Base-by-base conservation (phyloP, 2,888 invertebrate species). In the Strigamia transsilvanica region DNA sequence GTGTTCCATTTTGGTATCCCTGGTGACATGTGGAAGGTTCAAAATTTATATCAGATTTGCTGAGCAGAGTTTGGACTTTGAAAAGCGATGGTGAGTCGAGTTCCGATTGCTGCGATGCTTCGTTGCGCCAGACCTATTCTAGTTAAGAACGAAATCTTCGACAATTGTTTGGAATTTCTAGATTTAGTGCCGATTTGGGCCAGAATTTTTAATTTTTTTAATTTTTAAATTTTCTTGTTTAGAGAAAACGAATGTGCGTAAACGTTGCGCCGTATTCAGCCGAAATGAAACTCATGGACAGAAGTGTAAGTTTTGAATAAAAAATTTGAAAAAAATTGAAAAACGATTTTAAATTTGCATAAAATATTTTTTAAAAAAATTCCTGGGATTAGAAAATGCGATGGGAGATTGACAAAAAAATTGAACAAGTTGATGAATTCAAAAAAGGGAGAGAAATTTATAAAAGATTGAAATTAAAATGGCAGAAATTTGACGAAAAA, bases 101-200 rank as follows among this genome's bases (percentile, higher is more conserved):
- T n/a, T 51, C 51, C 51, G 13, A 51, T 51, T 51, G 13, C 51
- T n/a, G 10, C 51, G 51, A 51, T 51, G 51, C 51, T 51, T n/a
- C 51, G 51, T 51, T 51, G 15, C 51, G 51, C 51, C 51, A 51
- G 51, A 51, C 51, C 51, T 51, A n/a, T 51, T 51, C 51, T 51
- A 51, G 51, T 51, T n/a, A 51, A 51, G 51, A 51, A 51, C 51
- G 51, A 51, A 51, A 51, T 51, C 3, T 51, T 51, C n/a, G n/a
- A n/a, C n/a, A n/a, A n/a, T n/a, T n/a, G n/a, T n/a, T n/a, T n/a
- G n/a, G n/a, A n/a, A n/a, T n/a, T n/a, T n/a, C n/a, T n/a, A n/a
- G n/a, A n/a, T n/a, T n/a, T n/a, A n/a, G n/a, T n/a, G n/a, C n/a
- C n/a, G n/a, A n/a, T n/a, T n/a, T n/a, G n/a, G n/a, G n/a, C 34